Evolutionary conservation across 2,888 invertebrate species (phyloP).

Genomic region (Prosopocoilus inquinatus): DNA sequence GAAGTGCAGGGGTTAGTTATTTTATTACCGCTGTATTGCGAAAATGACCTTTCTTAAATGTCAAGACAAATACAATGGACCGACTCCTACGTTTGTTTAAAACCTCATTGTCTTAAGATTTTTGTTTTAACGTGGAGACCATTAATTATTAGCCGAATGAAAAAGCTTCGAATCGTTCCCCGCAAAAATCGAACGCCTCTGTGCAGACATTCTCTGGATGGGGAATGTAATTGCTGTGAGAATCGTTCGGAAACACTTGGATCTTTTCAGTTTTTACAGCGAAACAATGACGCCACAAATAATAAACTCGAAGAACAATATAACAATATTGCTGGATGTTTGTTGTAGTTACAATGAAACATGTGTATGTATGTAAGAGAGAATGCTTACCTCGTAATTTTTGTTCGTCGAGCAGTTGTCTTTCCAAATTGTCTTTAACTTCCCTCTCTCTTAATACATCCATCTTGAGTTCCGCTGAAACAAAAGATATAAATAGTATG

Average conservation of each 20-base stretch:
- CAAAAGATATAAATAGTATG: constrained; percentile 34
- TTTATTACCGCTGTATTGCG: constrained; percentile 29
- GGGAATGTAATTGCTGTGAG: background rate
- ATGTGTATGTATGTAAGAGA: constrained; percentile 1
- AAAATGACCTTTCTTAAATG: constrained; percentile 31
- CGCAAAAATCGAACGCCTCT: background rate
- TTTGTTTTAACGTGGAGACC: background rate
- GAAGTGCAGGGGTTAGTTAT: constrained; percentile 22
- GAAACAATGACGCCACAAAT: constrained; percentile 27
- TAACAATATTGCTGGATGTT: constrained; percentile 35
- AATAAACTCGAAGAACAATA: constrained; percentile 34
- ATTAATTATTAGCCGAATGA: constrained; percentile 12
- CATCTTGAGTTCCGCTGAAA: constrained; percentile 94
- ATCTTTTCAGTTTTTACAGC: constrained; percentile 9
- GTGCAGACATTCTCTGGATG: constrained; percentile 1
- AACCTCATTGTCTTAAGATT: constrained; percentile 16
- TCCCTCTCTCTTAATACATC: constrained; percentile 91
- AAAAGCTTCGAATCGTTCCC: constrained; percentile 1
- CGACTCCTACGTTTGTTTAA: constrained; percentile 19
- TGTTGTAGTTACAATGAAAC: constrained; percentile 7
- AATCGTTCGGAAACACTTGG: constrained; percentile 2
- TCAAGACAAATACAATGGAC: constrained; percentile 21
- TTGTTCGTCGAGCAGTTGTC: constrained; percentile 91
- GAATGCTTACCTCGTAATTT: constrained; percentile 85
- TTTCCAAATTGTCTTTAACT: constrained; percentile 89